These are phyloP conservation scores for Plecotus auritus DNA, from an alignment of 2,113 vertebrate genomes.

Conservation along the genomic window DNA sequence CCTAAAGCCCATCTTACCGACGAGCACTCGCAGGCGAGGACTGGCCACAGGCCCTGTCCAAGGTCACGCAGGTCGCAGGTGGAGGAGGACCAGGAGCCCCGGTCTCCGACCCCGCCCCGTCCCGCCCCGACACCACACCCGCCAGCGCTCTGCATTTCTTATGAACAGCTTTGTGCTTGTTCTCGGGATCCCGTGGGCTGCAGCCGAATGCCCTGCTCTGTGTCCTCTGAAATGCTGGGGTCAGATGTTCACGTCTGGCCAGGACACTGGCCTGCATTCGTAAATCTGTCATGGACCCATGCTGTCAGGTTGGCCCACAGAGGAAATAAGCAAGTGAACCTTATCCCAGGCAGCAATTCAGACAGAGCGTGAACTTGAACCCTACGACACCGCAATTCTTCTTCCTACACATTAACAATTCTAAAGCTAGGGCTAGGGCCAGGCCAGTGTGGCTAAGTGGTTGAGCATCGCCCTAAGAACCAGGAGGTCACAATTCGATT, in stretches of 20 bases:
- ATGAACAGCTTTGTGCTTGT: not conserved
- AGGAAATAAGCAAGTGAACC: not conserved
- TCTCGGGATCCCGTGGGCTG: rapidly evolving
- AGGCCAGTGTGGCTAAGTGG: too few relatives aligned
- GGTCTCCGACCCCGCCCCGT: rapidly evolving
- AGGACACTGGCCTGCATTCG: not conserved
- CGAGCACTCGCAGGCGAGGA: not conserved
- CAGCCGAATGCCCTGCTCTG: not conserved
- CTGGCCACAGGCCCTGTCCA: not conserved
- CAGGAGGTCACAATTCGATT: too few relatives aligned
- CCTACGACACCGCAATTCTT: not conserved
- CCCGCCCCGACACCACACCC: rapidly evolving
- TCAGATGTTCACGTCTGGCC: not conserved
- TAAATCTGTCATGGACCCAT: rapidly evolving
- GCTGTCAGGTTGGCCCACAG: not conserved
- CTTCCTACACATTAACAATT: not conserved
- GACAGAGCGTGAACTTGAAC: not conserved
- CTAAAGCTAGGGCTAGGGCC: not conserved
- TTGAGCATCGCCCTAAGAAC: too few relatives aligned
- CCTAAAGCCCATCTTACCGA: rapidly evolving
- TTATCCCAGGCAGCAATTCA: rapidly evolving
- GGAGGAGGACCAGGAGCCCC: rapidly evolving
- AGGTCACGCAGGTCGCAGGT: rapidly evolving
- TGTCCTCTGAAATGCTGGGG: rapidly evolving
- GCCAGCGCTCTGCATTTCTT: rapidly evolving